Evolutionary conservation across 1,140 invertebrate genomes (phyloP).

Genomic region (Bombus superbus): DNA sequence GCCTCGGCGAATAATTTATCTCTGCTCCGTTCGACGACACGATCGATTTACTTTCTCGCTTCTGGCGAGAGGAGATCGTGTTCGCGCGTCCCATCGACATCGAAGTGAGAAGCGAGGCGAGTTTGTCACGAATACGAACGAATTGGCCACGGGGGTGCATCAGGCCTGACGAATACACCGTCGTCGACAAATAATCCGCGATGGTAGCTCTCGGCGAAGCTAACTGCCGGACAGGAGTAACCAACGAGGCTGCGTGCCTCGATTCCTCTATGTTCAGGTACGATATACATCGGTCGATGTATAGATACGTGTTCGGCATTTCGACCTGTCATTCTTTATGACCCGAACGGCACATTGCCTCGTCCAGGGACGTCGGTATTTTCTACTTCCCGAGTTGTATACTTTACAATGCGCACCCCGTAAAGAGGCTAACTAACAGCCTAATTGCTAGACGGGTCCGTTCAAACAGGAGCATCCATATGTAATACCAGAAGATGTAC

Average conservation of each 20-base stretch:
- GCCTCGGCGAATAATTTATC: slow-evolving; percentile 14
- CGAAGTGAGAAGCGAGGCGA: neutral
- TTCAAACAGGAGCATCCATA: no score
- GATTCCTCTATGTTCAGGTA: neutral
- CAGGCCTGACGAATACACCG: slow-evolving; percentile 54
- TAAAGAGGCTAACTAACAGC: no score
- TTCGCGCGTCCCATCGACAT: neutral
- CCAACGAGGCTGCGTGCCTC: slow-evolving; percentile 34
- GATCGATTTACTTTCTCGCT: slow-evolving; percentile 38
- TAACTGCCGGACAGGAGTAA: slow-evolving; percentile 7
- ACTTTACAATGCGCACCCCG: no score
- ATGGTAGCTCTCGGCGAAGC: slow-evolving; percentile 44
- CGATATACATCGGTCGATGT: neutral
- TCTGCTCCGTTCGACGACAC: neutral
- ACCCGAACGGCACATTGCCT: no score
- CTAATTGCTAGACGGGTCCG: no score
- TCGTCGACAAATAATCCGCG: slow-evolving; percentile 62
- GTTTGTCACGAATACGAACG: slow-evolving; percentile 37
- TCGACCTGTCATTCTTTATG: no score
- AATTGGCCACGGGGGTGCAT: slow-evolving; percentile 16
- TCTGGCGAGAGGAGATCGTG: slow-evolving; percentile 25
- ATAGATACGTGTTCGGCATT: no score
- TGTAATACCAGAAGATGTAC: no score
- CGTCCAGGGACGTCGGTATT: no score
- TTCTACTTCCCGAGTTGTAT: no score